Percentiles rank a stretch among this genome's conserved stretches.
Conservation (phyloP, 2,888 invertebrate species). For the Alloplasta piceator region DNA sequence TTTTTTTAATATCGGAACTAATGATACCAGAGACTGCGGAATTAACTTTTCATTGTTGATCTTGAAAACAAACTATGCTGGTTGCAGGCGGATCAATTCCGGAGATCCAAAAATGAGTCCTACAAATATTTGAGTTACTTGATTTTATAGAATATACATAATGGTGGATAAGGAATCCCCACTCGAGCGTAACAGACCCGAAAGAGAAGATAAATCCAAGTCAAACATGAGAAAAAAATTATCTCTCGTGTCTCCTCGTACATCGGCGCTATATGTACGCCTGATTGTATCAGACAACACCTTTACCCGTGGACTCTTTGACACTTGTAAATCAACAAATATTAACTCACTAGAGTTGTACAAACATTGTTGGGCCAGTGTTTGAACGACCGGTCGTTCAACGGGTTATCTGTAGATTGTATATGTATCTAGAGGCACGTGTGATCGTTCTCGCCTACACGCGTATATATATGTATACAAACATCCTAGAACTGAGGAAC, state of each 20-base stretch:
- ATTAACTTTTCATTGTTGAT: background rate
- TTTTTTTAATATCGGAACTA: too few relatives aligned
- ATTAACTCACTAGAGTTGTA: constrained; percentile 73
- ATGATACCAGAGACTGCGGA: background rate
- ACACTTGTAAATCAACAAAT: constrained; percentile 76
- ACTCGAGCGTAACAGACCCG: background rate
- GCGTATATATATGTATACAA: background rate
- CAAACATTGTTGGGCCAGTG: constrained; percentile 69
- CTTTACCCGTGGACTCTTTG: constrained; percentile 75
- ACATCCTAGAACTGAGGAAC: background rate
- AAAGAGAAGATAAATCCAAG: constrained; percentile 27
- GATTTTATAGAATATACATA: constrained; percentile 12
- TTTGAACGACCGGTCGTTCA: constrained; percentile 67
- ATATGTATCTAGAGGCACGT: constrained; percentile 9
- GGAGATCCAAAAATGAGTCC: constrained; percentile 34
- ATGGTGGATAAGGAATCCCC: constrained; percentile 22
- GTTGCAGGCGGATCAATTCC: constrained; percentile 18
- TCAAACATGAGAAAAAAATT: constrained; percentile 54
- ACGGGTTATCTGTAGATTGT: constrained; percentile 42
- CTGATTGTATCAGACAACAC: constrained; percentile 71
- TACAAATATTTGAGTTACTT: constrained; percentile 53
- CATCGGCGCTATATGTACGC: constrained; percentile 46
- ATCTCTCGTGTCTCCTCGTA: constrained; percentile 41
- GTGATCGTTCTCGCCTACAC: constrained; percentile 37
- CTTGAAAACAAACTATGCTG: constrained; percentile 3